These are phyloP conservation scores for Latheticus oryzae DNA, from an alignment of 2,888 invertebrate species.

Conservation along the genomic window DNA sequence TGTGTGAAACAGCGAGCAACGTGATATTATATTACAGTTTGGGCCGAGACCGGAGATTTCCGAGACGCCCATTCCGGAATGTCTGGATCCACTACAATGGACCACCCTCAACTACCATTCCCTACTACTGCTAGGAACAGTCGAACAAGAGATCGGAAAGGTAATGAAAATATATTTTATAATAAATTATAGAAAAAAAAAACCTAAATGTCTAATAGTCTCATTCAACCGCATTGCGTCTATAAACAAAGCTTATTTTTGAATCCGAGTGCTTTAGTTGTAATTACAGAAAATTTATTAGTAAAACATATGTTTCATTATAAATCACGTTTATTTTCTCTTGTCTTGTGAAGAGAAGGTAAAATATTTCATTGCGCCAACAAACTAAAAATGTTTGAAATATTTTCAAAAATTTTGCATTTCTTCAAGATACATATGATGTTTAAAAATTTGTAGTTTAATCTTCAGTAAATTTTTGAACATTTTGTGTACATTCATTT, in stretches of 20 bases:
- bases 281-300: slow-evolving; percentile 36
- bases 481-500: too few relatives aligned
- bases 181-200: slow-evolving; percentile 20
- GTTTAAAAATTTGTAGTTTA: too few relatives aligned
- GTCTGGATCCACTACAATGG: slow-evolving; percentile 69
- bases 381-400: too few relatives aligned
- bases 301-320: slow-evolving; percentile 24
- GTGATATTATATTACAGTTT: slow-evolving; percentile 74
- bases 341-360: slow-evolving; percentile 24
- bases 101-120: slow-evolving; percentile 78
- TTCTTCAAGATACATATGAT: slow-evolving; percentile 3
- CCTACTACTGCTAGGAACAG: slow-evolving; percentile 71
- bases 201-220: slow-evolving; percentile 30
- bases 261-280: slow-evolving; percentile 48
- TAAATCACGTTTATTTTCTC: slow-evolving; percentile 30
- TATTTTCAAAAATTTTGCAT: too few relatives aligned
- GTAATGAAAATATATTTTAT: slow-evolving; percentile 65
- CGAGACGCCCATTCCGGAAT: slow-evolving; percentile 82
- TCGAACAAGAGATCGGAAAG: slow-evolving; percentile 75
- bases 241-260: slow-evolving; percentile 59
- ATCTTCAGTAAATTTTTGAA: too few relatives aligned
- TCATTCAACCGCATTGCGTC: slow-evolving; percentile 26
- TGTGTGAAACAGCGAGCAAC: slow-evolving; percentile 54
- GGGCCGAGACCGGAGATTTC: slow-evolving; percentile 91
- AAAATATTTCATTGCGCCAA: slow-evolving; percentile 6